Evolutionary conservation across 2,113 vertebrate species (phyloP), one percentile per base, ranked within the genome.

Genomic region (Gavialis gangeticus): DNA sequence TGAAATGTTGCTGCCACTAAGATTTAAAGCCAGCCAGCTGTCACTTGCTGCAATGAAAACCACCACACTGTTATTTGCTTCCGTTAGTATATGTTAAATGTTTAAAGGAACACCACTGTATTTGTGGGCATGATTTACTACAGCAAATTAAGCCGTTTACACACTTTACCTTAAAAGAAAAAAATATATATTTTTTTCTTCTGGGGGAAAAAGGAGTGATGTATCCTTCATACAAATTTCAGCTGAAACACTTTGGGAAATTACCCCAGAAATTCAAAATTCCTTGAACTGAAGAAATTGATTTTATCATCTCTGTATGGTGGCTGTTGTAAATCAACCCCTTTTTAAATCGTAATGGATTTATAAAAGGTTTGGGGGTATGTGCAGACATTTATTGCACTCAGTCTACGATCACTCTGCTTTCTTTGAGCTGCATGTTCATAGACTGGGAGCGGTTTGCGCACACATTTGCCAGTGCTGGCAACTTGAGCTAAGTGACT

Each of bases 301-400:
- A 21, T 93, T 98, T 97, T 97, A 84, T 85, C 77, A 93, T 94
- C 78, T 92, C 82, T 25, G 24, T 91, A 62, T 75, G 92, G 75
- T 92, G 96, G 83, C 76, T 88, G 83, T 79, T 87, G 96, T 92
- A 97, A 97, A 93, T 28, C 75, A 91, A 95, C 93, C 94, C 9
- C 96, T 93, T 94, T 96, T 17, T 9, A 97, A 98, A 98, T 96
- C 88, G 85, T 97, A 97, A 97, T 95, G 96, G 91, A 80, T 87
- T 98, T 97, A 97, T 95, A 98, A 98, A 94, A 87, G 85, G 54
- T 88, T 94, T 90, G 94, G 79, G 56, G 71, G 30, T 46, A 46
- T 9, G 9, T 46, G 46, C 46, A 46, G 46, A 46, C 46, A 46
- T 46, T 46, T 46, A 46, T 46, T 9, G 46, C 46, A 46, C 46